Evolutionary conservation across 2,797 vertebrate species (phyloP), one percentile per base, ranked within the genome.

Genomic region (Falco naumanni): DNA sequence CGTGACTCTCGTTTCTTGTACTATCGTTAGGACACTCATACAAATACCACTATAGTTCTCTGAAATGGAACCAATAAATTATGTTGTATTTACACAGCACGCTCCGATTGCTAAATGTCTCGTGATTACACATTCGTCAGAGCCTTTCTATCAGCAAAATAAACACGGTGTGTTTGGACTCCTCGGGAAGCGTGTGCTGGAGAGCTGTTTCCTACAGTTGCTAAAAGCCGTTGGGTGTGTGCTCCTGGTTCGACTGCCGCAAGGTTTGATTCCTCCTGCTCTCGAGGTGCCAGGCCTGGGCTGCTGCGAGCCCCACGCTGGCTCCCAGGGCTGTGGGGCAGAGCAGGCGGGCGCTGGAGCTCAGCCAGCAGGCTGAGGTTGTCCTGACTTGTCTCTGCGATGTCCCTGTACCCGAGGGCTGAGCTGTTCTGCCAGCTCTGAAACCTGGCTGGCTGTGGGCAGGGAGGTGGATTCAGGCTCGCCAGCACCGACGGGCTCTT

Each of bases 11-110:
- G 1, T 87, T 85, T 51, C 93, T 89, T 26, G 8, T 72, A 5
- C 91, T 86, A 3, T 79, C 5, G 1, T 45, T 82, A 51, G 87
- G 95, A 77, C 92, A 29, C 95, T 82, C 24, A 1, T 96, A 25
- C 95, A 34, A 74, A 80, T 39, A 92, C 95, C 96, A 89, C 95
- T 93, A 9, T 60, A 69, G 19, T 89, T 77, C 84, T 95, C 89
- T 85, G 91, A 39, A 82, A 94, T 68, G 26, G 92, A 94, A 92
- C 87, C 95, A 97, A 95, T 97, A 97, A 97, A 97, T 96, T 96
- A 94, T 95, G 89, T 85, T 80, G 87, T 87, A 81, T 95, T 97
- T 93, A 85, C 94, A 31, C 19, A 76, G 74, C 84, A 16, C 29
- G 9, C 25, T 33, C 69, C 0, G 6, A 3, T 47, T 2, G 37